Conservation (phyloP, 2,888 invertebrate genomes). For the Odontothrips loti region DNA sequence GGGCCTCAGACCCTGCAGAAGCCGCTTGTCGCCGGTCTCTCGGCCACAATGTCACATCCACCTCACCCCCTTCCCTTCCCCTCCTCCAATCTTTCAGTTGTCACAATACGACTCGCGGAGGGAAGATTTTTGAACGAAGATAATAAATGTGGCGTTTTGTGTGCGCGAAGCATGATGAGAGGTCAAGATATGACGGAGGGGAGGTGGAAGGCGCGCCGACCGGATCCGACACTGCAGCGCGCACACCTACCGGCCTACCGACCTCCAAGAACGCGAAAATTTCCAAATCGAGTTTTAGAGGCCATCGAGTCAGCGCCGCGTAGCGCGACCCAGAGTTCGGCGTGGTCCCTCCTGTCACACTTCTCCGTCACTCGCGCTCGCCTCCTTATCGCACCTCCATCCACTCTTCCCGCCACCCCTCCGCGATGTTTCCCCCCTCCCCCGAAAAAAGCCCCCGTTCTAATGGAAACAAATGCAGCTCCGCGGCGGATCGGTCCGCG, state of each 20-base stretch:
- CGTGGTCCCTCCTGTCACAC: too few species aligned
- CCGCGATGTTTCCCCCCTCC: too few species aligned
- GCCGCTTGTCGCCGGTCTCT: background rate
- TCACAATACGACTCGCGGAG: constrained; percentile 12
- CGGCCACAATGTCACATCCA: background rate
- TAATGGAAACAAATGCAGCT: background rate
- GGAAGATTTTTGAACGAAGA: background rate
- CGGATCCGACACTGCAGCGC: background rate
- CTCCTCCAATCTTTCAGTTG: background rate
- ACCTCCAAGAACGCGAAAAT: too few species aligned
- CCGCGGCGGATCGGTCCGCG: background rate
- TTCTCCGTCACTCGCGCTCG: too few species aligned
- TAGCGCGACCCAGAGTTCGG: too few species aligned
- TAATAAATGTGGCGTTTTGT: background rate
- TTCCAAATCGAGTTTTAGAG: too few species aligned
- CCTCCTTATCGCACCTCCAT: background rate
- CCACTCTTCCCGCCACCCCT: background rate
- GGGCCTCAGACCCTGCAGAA: background rate
- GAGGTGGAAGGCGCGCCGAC: background rate
- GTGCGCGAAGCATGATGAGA: background rate
- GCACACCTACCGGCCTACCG: too few species aligned
- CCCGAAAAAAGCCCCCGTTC: too few species aligned
- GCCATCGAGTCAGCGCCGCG: too few species aligned
- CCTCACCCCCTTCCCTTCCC: background rate
- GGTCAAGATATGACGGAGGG: background rate